phyloP scores from a whole-genome alignment of 2,888 invertebrate species.

The Aspidiotus destructor region DNA sequence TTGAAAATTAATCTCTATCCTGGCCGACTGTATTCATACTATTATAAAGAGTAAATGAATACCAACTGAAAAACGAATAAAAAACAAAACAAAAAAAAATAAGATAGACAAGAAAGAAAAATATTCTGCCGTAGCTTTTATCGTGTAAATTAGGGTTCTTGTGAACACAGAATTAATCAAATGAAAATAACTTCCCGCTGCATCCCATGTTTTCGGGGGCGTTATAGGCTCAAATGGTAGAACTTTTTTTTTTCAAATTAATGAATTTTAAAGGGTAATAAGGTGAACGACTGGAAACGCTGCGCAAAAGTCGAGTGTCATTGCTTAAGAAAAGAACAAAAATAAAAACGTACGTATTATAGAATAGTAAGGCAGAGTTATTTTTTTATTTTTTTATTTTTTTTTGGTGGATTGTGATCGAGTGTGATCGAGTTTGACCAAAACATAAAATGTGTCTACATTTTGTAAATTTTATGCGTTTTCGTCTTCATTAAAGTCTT shows the following conservation, averaged over 20 bases:
- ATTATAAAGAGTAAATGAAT: background rate
- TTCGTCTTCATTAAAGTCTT: too few species aligned
- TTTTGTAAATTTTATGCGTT: too few species aligned
- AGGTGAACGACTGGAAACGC: background rate
- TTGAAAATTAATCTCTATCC: background rate
- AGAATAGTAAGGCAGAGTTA: too few species aligned
- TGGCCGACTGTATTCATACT: background rate
- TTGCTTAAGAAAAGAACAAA: too few species aligned
- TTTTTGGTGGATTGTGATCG: too few species aligned
- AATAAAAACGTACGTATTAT: too few species aligned
- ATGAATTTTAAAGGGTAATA: background rate
- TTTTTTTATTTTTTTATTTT: too few species aligned
- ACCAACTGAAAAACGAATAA: background rate
- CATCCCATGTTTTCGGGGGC: too few species aligned
- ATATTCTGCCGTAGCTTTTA: background rate
- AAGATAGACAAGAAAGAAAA: background rate
- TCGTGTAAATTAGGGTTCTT: background rate
- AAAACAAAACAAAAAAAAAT: background rate
- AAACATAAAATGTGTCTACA: too few species aligned
- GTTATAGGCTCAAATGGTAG: background rate
- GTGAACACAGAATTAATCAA: background rate
- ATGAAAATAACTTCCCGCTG: constrained; percentile 1
- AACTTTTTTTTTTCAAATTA: background rate
- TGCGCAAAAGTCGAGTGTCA: background rate
- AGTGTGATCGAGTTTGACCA: too few species aligned